These are phyloP conservation scores for Lysandra bellargus DNA, from an alignment of 2,888 invertebrate species.

Conservation along the genomic window DNA sequence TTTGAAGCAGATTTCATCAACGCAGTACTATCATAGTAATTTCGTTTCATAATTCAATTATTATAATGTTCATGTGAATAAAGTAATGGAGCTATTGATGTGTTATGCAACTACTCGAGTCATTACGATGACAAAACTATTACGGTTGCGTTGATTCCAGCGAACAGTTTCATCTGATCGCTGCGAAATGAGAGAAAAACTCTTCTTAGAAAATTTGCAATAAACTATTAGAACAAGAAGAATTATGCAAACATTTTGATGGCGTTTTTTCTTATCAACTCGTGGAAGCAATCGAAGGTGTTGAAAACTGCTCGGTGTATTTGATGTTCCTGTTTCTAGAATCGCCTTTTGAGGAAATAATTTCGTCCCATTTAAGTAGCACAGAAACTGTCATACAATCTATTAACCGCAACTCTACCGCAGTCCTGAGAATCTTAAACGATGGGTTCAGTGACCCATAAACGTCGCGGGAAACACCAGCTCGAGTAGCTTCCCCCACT, in stretches of 20 bases:
- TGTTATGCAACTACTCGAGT: slow-evolving; percentile 1
- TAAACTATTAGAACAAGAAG: background rate
- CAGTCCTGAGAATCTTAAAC: background rate
- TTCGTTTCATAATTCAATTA: slow-evolving; percentile 30
- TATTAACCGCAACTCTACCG: background rate
- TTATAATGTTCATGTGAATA: slow-evolving; percentile 28
- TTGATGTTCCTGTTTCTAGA: background rate
- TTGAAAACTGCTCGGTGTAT: background rate
- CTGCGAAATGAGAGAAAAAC: slow-evolving; percentile 9
- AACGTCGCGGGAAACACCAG: slow-evolving; percentile 23
- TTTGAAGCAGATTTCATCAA: slow-evolving; percentile 17
- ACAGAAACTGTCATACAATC: background rate
- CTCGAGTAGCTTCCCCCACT: background rate
- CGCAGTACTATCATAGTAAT: slow-evolving; percentile 7
- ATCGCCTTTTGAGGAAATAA: background rate
- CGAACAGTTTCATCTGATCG: background rate
- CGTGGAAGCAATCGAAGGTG: background rate
- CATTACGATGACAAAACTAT: slow-evolving; percentile 11
- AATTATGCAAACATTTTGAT: background rate
- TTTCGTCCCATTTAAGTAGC: background rate
- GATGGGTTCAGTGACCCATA: background rate
- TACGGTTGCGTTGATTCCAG: slow-evolving; percentile 6
- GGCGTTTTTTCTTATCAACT: background rate
- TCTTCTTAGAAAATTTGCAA: background rate
- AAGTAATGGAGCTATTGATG: slow-evolving; percentile 22